Evolutionary conservation across 1,140 invertebrate species (phyloP).

Genomic region (Radopholus similis): DNA sequence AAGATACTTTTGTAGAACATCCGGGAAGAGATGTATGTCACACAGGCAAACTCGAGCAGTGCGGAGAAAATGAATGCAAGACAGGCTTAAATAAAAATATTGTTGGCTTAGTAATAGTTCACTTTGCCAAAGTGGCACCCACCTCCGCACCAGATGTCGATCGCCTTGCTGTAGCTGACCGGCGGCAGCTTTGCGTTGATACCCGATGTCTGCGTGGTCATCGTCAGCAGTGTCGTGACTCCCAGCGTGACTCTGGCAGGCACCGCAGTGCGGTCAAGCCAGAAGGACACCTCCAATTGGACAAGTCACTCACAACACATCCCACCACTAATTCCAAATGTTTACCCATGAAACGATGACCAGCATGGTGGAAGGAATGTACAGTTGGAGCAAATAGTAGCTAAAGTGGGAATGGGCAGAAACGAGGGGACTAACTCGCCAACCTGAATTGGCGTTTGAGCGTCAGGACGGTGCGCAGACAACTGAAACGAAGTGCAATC

Average conservation of each 20-base stretch:
- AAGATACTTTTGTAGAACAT: constrained; percentile 54
- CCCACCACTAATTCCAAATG: too few species aligned
- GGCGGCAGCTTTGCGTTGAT: constrained; percentile 92
- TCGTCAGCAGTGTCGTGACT: constrained; percentile 68
- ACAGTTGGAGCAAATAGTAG: constrained; percentile 85
- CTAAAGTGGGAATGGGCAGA: too few species aligned
- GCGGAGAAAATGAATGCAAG: constrained; percentile 93
- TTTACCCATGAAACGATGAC: constrained; percentile 66
- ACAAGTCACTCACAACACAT: too few species aligned
- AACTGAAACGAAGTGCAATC: constrained; percentile 63
- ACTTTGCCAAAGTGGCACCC: too few species aligned
- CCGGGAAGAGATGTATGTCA: constrained; percentile 80
- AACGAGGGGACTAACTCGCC: too few species aligned
- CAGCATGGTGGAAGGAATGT: constrained; percentile 62
- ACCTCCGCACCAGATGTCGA: constrained; percentile 59
- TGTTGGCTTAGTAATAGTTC: too few species aligned
- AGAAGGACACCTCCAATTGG: constrained; percentile 56
- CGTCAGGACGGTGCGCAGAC: constrained; percentile 84
- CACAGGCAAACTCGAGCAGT: constrained; percentile 86
- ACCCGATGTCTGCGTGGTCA: constrained; percentile 88
- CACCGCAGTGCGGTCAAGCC: constrained; percentile 65
- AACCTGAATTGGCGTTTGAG: constrained; percentile 92
- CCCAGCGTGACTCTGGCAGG: constrained; percentile 59
- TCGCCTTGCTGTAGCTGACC: constrained; percentile 84
- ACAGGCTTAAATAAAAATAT: constrained; percentile 68